Conservation (phyloP, 2,113 vertebrate genomes). For the Chascanopsetta lugubris region DNA sequence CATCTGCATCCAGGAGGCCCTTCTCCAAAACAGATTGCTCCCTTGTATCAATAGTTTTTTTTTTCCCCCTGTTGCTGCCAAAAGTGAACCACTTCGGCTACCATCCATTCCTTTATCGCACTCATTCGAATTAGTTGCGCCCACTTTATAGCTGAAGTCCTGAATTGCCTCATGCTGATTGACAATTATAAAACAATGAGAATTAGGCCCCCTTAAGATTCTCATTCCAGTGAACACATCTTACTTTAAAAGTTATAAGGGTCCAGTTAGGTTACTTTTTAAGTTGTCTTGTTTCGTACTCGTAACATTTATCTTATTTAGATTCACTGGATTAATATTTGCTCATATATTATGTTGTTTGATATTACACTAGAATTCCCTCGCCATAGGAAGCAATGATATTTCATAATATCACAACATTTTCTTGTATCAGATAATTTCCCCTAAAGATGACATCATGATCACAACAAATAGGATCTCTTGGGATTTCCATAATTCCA, state of each 20-base stretch:
- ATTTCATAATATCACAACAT: too few species aligned
- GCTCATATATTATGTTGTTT: too few species aligned
- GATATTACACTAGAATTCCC: too few species aligned
- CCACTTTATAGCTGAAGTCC: not conserved
- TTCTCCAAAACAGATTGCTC: conserved; percentile 31
- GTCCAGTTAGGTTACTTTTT: not conserved
- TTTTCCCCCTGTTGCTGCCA: conserved; percentile 15
- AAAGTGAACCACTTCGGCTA: conserved; percentile 23
- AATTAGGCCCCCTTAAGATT: conserved; percentile 10
- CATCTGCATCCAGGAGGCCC: conserved; percentile 29
- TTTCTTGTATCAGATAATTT: too few species aligned
- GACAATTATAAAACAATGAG: conserved; percentile 37
- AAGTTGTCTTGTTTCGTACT: not conserved
- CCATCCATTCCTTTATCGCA: conserved; percentile 7
- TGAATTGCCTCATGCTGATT: conserved; percentile 16
- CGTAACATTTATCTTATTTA: not conserved
- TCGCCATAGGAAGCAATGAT: too few species aligned
- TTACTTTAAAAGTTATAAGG: not conserved
- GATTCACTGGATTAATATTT: not conserved
- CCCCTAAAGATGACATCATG: too few species aligned
- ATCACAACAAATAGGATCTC: too few species aligned
- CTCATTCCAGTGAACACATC: conserved; percentile 6
- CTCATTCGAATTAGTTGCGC: conserved; percentile 11
- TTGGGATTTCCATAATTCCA: too few species aligned
- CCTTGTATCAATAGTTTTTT: conserved; percentile 22